Percentiles rank a stretch among this genome's conserved stretches.
phyloP scores from a whole-genome alignment of 2,797 vertebrate species.

The Muscicapa striata region DNA sequence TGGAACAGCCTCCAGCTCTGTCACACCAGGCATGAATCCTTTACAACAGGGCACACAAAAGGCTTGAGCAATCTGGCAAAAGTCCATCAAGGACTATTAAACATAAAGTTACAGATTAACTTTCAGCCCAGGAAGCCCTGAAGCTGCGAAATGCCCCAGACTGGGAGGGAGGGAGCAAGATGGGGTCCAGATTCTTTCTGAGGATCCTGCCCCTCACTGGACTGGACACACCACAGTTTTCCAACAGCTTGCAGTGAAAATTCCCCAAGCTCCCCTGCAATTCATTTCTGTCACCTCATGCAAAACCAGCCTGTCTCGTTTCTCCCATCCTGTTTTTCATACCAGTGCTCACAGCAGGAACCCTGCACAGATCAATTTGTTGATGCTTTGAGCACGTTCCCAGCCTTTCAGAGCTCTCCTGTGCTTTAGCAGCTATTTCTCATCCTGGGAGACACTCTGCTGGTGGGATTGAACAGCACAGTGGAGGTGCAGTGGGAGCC shows the following conservation, averaged over 20 bases:
- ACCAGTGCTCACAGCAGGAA: neutral
- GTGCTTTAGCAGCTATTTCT: neutral
- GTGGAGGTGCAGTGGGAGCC: neutral
- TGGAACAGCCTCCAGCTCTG: neutral
- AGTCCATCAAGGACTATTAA: neutral
- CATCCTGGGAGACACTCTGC: conserved; percentile 48
- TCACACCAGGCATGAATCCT: neutral
- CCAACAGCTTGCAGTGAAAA: neutral
- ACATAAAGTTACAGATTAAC: neutral
- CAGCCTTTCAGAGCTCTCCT: neutral
- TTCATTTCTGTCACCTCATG: neutral
- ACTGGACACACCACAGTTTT: neutral
- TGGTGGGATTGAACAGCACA: conserved; percentile 36
- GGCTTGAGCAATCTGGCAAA: neutral
- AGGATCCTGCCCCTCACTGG: neutral
- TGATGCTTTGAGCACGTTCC: neutral
- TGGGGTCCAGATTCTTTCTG: neutral
- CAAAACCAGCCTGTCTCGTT: neutral
- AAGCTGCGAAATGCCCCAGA: neutral
- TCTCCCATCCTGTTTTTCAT: neutral
- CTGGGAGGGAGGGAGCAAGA: neutral
- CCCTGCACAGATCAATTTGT: neutral
- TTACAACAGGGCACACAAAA: neutral
- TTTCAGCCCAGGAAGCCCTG: neutral
- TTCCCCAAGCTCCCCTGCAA: neutral